Percentiles rank a stretch among this genome's conserved stretches.
phyloP scores from a whole-genome alignment of 2,888 invertebrate genomes.

The Copidosoma aretas region DNA sequence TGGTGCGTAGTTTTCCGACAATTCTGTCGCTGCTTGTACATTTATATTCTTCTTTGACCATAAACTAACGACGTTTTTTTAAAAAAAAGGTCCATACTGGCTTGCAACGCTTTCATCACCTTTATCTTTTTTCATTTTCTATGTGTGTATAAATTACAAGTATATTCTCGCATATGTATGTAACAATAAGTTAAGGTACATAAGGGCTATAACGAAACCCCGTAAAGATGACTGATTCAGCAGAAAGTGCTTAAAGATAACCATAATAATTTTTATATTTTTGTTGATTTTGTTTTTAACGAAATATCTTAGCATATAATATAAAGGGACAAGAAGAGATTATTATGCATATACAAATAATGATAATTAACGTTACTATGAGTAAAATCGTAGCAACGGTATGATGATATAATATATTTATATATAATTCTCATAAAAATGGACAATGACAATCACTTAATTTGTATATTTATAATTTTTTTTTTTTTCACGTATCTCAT shows the following conservation, averaged over 20 bases:
- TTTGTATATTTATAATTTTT: slow-evolving; percentile 20
- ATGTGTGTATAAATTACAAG: slow-evolving; percentile 37
- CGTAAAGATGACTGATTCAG: slow-evolving; percentile 38
- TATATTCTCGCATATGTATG: slow-evolving; percentile 37
- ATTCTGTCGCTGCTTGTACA: slow-evolving; percentile 26
- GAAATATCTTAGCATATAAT: slow-evolving; percentile 32
- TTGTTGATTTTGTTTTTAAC: slow-evolving; percentile 31
- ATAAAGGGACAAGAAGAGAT: slow-evolving; percentile 40
- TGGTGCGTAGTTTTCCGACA: slow-evolving; percentile 35
- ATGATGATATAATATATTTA: slow-evolving; percentile 19
- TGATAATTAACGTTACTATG: slow-evolving; percentile 31
- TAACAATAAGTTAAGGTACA: slow-evolving; percentile 41
- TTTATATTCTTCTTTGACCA: slow-evolving; percentile 28
- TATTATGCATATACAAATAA: slow-evolving; percentile 33
- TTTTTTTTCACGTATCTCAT: not conserved
- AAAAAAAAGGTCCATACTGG: slow-evolving; percentile 29
- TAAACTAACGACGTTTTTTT: slow-evolving; percentile 28
- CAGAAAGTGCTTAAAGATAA: slow-evolving; percentile 35
- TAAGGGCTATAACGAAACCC: slow-evolving; percentile 38
- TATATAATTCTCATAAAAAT: slow-evolving; percentile 40
- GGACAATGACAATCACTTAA: slow-evolving; percentile 31
- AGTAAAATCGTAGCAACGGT: slow-evolving; percentile 32
- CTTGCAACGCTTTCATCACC: slow-evolving; percentile 30
- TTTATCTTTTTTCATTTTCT: slow-evolving; percentile 5
- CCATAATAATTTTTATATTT: slow-evolving; percentile 24